Percentiles rank a stretch among this genome's conserved stretches.
Evolutionary conservation across 2,888 invertebrate species (phyloP).

Genomic region (Nemapogon koenigi): DNA sequence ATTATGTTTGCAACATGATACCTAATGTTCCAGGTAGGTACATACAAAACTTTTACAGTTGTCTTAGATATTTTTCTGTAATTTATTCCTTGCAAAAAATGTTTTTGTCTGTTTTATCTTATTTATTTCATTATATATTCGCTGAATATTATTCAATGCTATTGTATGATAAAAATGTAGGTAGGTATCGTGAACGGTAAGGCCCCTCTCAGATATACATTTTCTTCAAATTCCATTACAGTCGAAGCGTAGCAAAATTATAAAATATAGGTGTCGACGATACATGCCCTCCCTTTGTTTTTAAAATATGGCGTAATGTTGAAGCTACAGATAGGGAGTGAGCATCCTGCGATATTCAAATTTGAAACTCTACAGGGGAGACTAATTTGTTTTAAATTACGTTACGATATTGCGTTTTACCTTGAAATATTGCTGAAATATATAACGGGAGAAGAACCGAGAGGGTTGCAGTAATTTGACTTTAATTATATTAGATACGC

Average conservation of each 20-base stretch:
- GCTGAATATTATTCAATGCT: too few relatives aligned
- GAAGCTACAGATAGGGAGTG: constrained; percentile 44
- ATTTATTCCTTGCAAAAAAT: too few relatives aligned
- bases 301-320: constrained; percentile 24
- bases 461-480: constrained; percentile 50
- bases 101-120: too few relatives aligned
- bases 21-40: too few relatives aligned
- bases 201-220: background rate
- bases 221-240: constrained; percentile 23
- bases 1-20: too few relatives aligned
- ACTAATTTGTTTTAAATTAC: constrained; percentile 65
- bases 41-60: too few relatives aligned
- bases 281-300: constrained; percentile 46
- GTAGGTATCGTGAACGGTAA: too few relatives aligned
- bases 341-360: constrained; percentile 53
- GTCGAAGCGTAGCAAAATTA: constrained; percentile 37
- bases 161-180: too few relatives aligned
- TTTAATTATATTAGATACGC: constrained; percentile 33
- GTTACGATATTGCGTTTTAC: constrained; percentile 58
- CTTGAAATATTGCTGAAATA: constrained; percentile 54
- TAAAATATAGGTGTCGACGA: constrained; percentile 39
- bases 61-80: too few relatives aligned
- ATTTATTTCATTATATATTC: too few relatives aligned
- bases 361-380: constrained; percentile 49
- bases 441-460: constrained; percentile 28